Evolutionary conservation across 1,140 invertebrate genomes (phyloP), one percentile per base, ranked within the genome.

Genomic region (Heterodera schachtii): DNA sequence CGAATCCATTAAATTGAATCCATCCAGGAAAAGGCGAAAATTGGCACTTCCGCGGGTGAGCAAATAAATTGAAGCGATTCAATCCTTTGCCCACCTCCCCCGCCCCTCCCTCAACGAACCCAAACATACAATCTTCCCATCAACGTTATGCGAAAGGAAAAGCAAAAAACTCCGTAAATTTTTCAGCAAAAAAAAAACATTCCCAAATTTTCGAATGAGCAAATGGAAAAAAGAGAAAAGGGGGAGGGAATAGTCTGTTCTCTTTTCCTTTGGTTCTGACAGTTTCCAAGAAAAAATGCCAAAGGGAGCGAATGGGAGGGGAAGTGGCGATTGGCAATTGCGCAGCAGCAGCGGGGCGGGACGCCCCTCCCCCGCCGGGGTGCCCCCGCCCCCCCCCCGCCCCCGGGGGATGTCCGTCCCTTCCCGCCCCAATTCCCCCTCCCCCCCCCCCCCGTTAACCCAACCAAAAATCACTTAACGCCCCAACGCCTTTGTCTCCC

Each of bases 11-110:
- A 16, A 60, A 60, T n/a, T 52, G 49, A 52, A 60, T 60, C 57
- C 69, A 41, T 71, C 69, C 31, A 5, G 44, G 9, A 31, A 46
- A 71, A 71, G 31, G 69, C 69, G 69, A 71, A 71, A 71, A 71
- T 71, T 71, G 69, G 69, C 69, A 71, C 69, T 71, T 71, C 69
- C 69, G 69, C 44, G 69, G 69, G 69, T 11, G 69, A 71, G 44
- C 69, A 71, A 71, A 71, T 71, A 46, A 46, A 71, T 71, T 71
- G 69, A 46, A 9, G 31, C 44, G 69, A 71, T 71, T 71, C 31
- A 41, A 46, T 31, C 31, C 31, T 3, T 41, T n/a, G 67, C 31
- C 31, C 8, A 13, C 9, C 49, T 52, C 49, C 49, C 49, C 11
- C 49, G 49, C 49, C 49, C 49, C 49, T 52, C 2, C 2, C 49